Base-by-base conservation (phyloP, 1,140 invertebrate genomes). In the Pseudomyrmex sp. region DNA sequence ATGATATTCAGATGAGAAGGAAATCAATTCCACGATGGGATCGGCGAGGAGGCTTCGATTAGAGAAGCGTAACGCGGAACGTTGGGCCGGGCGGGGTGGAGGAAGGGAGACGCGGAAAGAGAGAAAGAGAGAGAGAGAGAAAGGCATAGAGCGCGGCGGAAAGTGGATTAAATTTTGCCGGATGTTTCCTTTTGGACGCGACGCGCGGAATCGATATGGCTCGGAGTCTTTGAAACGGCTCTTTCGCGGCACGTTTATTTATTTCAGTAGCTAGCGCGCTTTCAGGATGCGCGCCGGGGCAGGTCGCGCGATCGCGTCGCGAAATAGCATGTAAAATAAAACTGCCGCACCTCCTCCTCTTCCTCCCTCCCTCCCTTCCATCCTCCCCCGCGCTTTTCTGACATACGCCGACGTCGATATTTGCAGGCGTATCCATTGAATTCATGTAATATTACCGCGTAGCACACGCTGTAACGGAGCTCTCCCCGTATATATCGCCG, bases 1-100 rank as follows among this genome's bases (percentile, higher is more conserved):
- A 93, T 93, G 93, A 93, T 93, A 93, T 93, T 93, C 91, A 92
- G 91, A 93, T 92, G 92, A 92, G 92, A 90, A 91, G 91, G 91
- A 93, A 93, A 93, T 93, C 92, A 93, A 93, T 93, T 93, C 92
- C 91, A 90, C 90, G 91, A 93, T 91, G 90, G 90, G 90, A 92
- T 92, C 86, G 84, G 84, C 83, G 84, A 83, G 35, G 5, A 35
- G 52, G 46, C 89, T 89, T 92, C 89, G 90, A 91, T 92, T 87
- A 92, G 91, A 92, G 90, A 90, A 89, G 85, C 88, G 88, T 87
- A 73, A 85, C 52, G 65, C 44, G 63, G 66, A 26, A 26, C 46
- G 56, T 66, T n/a, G 44, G 83, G 66, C 46, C 35, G 35, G 35
- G 35, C 63, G 56, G 23, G 12, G 26, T 18, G 20, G 62, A 35